These are phyloP conservation scores for Odontesthes bonariensis DNA, from an alignment of 2,113 vertebrate genomes.

Conservation along the genomic window DNA sequence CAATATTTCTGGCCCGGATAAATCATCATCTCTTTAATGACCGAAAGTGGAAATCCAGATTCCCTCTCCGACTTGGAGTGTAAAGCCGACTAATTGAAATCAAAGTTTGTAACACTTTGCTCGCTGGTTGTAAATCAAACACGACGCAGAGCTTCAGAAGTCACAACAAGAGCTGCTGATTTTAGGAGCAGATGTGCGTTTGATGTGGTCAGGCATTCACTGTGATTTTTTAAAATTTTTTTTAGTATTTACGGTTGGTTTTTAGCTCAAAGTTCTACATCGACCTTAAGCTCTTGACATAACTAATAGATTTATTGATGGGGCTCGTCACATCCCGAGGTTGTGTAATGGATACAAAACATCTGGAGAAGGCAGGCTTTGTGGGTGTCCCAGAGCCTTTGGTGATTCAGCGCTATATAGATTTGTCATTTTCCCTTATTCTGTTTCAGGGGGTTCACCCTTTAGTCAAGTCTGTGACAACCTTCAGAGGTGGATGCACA, in stretches of 20 bases:
- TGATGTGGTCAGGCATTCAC: slow-evolving; percentile 40
- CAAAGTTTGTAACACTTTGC: slow-evolving; percentile 33
- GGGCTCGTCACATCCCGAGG: slow-evolving; percentile 50
- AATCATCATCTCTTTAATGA: slow-evolving; percentile 60
- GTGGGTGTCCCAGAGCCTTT: slow-evolving; percentile 58
- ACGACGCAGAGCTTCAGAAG: not conserved
- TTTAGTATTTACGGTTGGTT: slow-evolving; percentile 51
- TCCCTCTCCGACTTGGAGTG: slow-evolving; percentile 19
- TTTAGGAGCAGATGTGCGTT: slow-evolving; percentile 23
- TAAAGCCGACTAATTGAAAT: slow-evolving; percentile 45
- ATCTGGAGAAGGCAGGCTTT: slow-evolving; percentile 41
- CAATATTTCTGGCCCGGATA: slow-evolving; percentile 57
- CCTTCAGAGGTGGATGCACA: slow-evolving; percentile 24
- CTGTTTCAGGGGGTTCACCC: slow-evolving; percentile 24
- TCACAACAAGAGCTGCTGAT: slow-evolving; percentile 29
- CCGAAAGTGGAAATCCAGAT: slow-evolving; percentile 40
- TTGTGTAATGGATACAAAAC: slow-evolving; percentile 57
- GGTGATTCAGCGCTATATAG: not conserved
- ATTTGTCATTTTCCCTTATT: slow-evolving; percentile 53
- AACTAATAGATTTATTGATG: slow-evolving; percentile 71
- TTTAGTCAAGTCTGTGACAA: slow-evolving; percentile 47
- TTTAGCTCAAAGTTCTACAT: slow-evolving; percentile 45
- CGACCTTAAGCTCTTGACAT: slow-evolving; percentile 42
- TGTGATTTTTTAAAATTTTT: slow-evolving; percentile 35
- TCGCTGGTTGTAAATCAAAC: slow-evolving; percentile 20